These are phyloP conservation scores for Spatulosminthurus flaviceps DNA, from an alignment of 2,888 invertebrate species.

Conservation along the genomic window DNA sequence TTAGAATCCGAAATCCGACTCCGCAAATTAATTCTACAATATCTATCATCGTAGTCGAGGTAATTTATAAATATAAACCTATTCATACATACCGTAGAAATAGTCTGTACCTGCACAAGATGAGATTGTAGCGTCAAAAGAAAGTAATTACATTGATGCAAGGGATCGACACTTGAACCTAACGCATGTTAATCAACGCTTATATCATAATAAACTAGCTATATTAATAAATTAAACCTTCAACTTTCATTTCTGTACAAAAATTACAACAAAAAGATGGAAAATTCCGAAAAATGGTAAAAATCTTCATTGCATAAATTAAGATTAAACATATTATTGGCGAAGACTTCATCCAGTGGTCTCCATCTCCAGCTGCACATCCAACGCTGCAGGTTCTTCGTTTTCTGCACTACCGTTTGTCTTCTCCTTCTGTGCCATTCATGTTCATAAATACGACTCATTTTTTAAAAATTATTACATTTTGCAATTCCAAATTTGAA, in stretches of 20 bases:
- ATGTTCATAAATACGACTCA: conserved; percentile 5
- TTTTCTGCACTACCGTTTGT: not conserved
- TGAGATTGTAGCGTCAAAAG: not conserved
- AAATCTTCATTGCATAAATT: conserved; percentile 2
- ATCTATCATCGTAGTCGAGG: too few species aligned
- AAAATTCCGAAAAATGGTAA: not conserved
- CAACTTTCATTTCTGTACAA: not conserved
- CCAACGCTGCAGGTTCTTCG: not conserved
- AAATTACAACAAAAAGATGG: conserved; percentile 1
- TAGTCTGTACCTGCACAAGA: not conserved
- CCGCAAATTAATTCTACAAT: too few species aligned
- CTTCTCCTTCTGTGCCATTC: conserved; percentile 18
- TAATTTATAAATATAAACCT: too few species aligned
- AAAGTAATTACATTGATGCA: not conserved
- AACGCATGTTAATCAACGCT: not conserved
- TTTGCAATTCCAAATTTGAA: not conserved
- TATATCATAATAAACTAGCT: not conserved
- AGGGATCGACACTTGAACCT: not conserved
- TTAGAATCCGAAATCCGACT: too few species aligned
- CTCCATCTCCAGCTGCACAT: conserved; percentile 18
- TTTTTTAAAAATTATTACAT: not conserved
- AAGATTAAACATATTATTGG: not conserved
- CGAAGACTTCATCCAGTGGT: conserved; percentile 3
- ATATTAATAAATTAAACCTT: not conserved
- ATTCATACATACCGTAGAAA: too few species aligned